phyloP scores from a whole-genome alignment of 2,888 invertebrate genomes.

The Erynnis tages region DNA sequence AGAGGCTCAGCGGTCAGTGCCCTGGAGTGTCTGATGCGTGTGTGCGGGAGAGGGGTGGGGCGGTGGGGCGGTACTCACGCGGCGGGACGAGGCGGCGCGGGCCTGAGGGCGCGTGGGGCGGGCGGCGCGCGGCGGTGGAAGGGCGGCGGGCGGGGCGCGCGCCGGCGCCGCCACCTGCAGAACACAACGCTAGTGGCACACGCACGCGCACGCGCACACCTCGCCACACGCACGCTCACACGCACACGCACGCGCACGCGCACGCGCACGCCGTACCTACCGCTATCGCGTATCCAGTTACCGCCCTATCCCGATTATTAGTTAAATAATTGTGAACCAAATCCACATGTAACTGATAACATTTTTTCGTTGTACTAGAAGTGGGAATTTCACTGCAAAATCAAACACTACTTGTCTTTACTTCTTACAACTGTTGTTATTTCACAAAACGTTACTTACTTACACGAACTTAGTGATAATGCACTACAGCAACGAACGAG shows the following conservation, averaged over 20 bases:
- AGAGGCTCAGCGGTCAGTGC: too few relatives aligned
- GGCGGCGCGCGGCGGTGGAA: slow-evolving; percentile 74
- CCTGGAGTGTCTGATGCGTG: slow-evolving; percentile 51
- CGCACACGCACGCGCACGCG: slow-evolving; percentile 30
- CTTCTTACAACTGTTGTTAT: too few relatives aligned
- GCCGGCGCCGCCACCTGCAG: slow-evolving; percentile 71
- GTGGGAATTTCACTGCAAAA: too few relatives aligned
- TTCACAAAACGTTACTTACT: too few relatives aligned
- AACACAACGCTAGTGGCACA: slow-evolving; percentile 44
- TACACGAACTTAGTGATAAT: too few relatives aligned
- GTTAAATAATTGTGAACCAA: too few relatives aligned
- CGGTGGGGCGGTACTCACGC: slow-evolving; percentile 24
- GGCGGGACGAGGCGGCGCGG: slow-evolving; percentile 12
- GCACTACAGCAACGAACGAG: too few relatives aligned
- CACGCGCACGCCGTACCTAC: slow-evolving; percentile 23
- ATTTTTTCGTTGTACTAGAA: too few relatives aligned
- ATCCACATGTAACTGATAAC: too few relatives aligned
- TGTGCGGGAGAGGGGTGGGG: slow-evolving; percentile 40
- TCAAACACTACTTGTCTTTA: too few relatives aligned
- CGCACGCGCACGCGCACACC: slow-evolving; percentile 32
- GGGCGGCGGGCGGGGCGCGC: slow-evolving; percentile 83
- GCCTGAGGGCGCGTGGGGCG: slow-evolving; percentile 53
- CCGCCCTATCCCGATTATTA: slow-evolving; percentile 7
- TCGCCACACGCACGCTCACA: slow-evolving; percentile 23
- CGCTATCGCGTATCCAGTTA: slow-evolving; percentile 34